Base-by-base conservation (phyloP, 2,888 invertebrate genomes). In the Gastrophysa polygoni region DNA sequence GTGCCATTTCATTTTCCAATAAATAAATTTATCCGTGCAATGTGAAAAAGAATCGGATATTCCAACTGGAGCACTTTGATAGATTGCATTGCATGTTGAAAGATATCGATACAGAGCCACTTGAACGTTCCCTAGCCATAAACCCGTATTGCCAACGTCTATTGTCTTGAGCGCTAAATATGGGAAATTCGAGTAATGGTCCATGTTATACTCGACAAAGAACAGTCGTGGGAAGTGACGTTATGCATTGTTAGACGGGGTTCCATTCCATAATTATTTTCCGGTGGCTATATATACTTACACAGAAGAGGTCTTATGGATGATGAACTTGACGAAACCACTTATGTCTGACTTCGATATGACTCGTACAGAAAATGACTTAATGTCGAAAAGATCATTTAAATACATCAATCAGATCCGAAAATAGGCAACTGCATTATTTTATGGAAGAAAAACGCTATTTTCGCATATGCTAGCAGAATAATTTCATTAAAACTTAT, bases 141-240 rank as follows among this genome's bases (percentile, higher is more conserved):
- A n/a, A n/a, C 17, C 54, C 1, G 0, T 21, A 46, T 38, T 14
- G 11, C 16, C 11, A n/a, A 8, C 28, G 10, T 10, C 54, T 17
- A 54, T 54, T 54, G 54, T 54, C 34, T 54, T 54, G 43, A 54
- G 54, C 28, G 43, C 54, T 54, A 54, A 44, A 54, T 54, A 54
- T 54, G 54, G 54, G 54, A 44, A 54, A 44, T 24, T 54, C 54
- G 43, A 43, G 54, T 54, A 54, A 54, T 54, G 28, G 54, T n/a
- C 20, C 54, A 43, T 54, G 54, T 54, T 54, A 43, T 44, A 38
- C 43, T 16, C 17, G 43, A 43, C 54, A 60, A 60, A 60, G 61
- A 47, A 48, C 38, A 51, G 55, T 62, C 67, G 63, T 63, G 67
- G 65, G 67, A 68, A 68, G 50, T 59, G 65, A 63, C 65, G 65